Evolutionary conservation across 1,140 invertebrate genomes (phyloP).

Genomic region (Andrena cerasifolii): DNA sequence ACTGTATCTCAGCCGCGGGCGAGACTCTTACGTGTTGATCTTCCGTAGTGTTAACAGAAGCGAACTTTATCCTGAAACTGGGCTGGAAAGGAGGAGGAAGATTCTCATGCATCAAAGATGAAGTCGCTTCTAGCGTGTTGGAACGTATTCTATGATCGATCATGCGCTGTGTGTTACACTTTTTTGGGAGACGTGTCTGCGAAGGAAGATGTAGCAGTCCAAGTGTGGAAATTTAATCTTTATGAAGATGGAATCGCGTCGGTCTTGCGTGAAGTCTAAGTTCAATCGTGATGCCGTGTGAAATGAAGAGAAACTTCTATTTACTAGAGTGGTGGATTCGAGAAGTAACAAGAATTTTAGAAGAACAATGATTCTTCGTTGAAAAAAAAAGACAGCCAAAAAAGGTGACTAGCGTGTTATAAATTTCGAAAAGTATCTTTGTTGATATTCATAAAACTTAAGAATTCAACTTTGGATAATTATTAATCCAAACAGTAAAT

Average conservation of each 20-base stretch:
- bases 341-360: too few relatives aligned
- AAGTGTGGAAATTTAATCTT: neutral
- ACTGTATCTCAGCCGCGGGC: slow-evolving; percentile 9
- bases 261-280: too few relatives aligned
- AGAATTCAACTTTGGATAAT: too few relatives aligned
- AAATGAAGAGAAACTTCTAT: too few relatives aligned
- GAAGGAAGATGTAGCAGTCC: neutral
- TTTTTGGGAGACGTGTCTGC: neutral
- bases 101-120: slow-evolving; percentile 42
- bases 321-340: too few relatives aligned
- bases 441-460: too few relatives aligned
- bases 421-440: too few relatives aligned
- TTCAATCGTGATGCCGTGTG: too few relatives aligned
- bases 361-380: too few relatives aligned
- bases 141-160: slow-evolving; percentile 10
- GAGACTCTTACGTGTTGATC: slow-evolving; percentile 36
- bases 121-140: slow-evolving; percentile 7
- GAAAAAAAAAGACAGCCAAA: too few relatives aligned
- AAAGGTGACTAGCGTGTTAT: too few relatives aligned
- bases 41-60: slow-evolving; percentile 1
- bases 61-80: slow-evolving; percentile 7
- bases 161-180: neutral
- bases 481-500: too few relatives aligned
- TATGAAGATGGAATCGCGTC: neutral
- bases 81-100: neutral